A percentile compares a stretch with the other conserved stretches of the same genome.
Evolutionary conservation across 2,797 vertebrate genomes (phyloP).

Genomic region (Cirrhinus mrigala): DNA sequence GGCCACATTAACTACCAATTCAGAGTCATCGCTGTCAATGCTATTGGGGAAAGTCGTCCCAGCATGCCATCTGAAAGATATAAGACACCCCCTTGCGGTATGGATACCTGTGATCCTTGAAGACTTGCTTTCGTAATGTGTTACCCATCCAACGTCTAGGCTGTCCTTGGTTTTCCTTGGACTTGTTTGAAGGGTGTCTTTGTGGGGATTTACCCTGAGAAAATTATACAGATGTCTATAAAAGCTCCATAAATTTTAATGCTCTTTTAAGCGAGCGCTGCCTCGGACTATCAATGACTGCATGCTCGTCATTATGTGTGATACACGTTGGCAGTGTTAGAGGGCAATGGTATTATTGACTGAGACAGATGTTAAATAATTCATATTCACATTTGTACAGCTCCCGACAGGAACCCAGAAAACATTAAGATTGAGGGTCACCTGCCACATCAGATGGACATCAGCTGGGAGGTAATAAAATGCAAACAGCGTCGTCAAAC

Average conservation of each 20-base stretch:
- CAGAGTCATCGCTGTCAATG: conserved; percentile 86
- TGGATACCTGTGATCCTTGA: conserved; percentile 33
- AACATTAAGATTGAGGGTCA: conserved; percentile 87
- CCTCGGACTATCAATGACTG: conserved; percentile 31
- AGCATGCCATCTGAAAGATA: conserved; percentile 84
- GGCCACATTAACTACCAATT: conserved; percentile 90
- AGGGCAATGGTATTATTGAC: conserved; percentile 34
- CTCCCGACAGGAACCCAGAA: conserved; percentile 91
- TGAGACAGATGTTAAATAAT: conserved; percentile 51
- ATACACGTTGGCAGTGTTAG: conserved; percentile 34
- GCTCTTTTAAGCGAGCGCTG: conserved; percentile 23
- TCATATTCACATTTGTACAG: conserved; percentile 73
- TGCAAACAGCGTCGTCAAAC: conserved; percentile 23
- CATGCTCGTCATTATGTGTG: conserved; percentile 17
- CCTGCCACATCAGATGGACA: conserved; percentile 91
- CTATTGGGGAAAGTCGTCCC: conserved; percentile 85
- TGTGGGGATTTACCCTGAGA: conserved; percentile 39
- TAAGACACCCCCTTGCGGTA: conserved; percentile 88
- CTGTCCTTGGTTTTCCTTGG: conserved; percentile 42
- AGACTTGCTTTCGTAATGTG: neutral
- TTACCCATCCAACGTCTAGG: neutral
- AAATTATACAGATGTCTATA: conserved; percentile 49
- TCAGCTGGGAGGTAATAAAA: conserved; percentile 91
- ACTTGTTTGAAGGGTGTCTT: conserved; percentile 39
- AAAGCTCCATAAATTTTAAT: conserved; percentile 45